Evolutionary conservation across 2,797 vertebrate species (phyloP).

Genomic region (Perodicticus potto): DNA sequence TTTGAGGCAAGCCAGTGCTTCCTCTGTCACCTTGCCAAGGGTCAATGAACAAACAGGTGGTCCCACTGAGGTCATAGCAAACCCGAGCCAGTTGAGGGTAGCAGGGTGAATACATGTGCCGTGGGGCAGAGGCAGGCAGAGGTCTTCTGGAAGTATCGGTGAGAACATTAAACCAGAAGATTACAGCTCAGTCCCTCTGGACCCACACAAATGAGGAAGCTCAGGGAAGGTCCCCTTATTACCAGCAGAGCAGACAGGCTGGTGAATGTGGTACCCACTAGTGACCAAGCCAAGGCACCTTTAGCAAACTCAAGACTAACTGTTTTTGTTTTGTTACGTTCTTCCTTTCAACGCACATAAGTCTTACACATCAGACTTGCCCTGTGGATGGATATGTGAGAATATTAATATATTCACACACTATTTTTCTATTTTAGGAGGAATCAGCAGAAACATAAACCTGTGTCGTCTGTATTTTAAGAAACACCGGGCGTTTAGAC

Average conservation of each 20-base stretch:
- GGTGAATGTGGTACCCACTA: accelerated
- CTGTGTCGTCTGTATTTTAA: background rate
- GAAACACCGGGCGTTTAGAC: background rate
- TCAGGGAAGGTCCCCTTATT: background rate
- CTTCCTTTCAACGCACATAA: background rate
- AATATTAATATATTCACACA: background rate
- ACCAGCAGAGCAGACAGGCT: accelerated
- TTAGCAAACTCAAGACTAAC: background rate
- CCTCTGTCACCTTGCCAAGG: background rate
- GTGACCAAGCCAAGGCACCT: background rate
- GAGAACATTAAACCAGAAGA: background rate
- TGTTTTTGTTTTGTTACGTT: background rate
- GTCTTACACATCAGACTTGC: background rate
- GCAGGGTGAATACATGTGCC: background rate
- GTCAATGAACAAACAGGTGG: background rate
- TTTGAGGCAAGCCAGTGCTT: background rate
- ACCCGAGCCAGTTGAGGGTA: background rate
- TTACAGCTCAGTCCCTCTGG: accelerated
- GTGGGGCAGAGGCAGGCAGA: too few species aligned
- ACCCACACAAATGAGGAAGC: background rate
- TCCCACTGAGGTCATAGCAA: background rate
- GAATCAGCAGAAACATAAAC: background rate
- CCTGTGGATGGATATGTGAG: background rate
- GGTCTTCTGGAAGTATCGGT: background rate
- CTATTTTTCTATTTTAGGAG: background rate